Conservation (phyloP, 2,797 vertebrate species). For the Semotilus atromaculatus region DNA sequence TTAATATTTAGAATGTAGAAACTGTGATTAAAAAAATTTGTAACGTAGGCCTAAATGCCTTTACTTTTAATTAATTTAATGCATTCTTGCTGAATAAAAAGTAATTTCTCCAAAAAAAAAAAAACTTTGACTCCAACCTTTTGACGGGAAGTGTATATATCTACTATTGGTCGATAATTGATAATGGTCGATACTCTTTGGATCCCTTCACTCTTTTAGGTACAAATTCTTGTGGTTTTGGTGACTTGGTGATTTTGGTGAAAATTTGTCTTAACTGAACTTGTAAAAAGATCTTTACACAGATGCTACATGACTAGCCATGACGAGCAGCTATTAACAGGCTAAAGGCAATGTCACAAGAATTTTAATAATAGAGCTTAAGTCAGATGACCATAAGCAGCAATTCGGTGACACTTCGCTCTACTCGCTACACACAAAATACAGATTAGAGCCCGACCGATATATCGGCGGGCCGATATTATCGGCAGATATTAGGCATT, state of each 20-base stretch:
- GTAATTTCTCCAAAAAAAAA: neutral
- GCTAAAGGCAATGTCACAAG: constrained; percentile 10
- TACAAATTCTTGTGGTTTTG: neutral
- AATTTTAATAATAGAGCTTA: constrained; percentile 10
- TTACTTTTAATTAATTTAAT: neutral
- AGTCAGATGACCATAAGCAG: constrained; percentile 17
- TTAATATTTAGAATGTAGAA: neutral
- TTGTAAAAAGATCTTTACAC: neutral
- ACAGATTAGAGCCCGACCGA: constrained; percentile 36
- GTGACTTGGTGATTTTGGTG: too few species aligned
- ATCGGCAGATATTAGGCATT: too few species aligned
- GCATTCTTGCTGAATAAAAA: neutral
- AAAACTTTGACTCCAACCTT: neutral
- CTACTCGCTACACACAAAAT: neutral
- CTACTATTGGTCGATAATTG: neutral
- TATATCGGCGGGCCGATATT: too few species aligned
- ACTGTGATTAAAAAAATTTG: neutral
- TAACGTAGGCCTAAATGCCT: neutral
- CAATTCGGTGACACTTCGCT: neutral
- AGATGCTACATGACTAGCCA: neutral
- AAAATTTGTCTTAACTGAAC: too few species aligned
- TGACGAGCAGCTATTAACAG: neutral
- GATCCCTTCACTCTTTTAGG: neutral
- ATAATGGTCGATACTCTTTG: neutral
- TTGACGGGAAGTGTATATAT: neutral